A percentile compares a stretch with the other conserved stretches of the same genome.
Conservation (phyloP, 2,888 invertebrate species). For the Himalopsyche anomala region DNA sequence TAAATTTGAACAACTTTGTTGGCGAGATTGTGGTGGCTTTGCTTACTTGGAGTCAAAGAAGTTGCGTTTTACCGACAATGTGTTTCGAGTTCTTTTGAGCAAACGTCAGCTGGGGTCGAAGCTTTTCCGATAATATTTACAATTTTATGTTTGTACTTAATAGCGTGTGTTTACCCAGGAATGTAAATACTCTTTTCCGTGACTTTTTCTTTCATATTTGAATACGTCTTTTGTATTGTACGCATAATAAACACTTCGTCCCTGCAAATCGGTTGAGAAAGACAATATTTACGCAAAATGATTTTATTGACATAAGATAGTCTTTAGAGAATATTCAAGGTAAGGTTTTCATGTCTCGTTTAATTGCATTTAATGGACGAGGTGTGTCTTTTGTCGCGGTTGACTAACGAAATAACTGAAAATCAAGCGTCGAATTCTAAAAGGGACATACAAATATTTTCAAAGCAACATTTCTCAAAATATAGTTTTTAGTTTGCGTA, state of each 20-base stretch:
- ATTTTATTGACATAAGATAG: neutral
- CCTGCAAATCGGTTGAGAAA: neutral
- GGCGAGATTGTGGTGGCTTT: neutral
- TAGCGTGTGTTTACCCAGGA: too few relatives aligned
- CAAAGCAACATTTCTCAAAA: too few relatives aligned
- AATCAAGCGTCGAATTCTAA: too few relatives aligned
- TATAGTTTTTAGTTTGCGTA: too few relatives aligned
- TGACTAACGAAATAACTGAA: neutral
- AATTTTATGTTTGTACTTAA: neutral
- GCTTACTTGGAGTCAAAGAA: too few relatives aligned
- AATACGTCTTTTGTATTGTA: too few relatives aligned
- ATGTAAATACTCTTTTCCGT: too few relatives aligned
- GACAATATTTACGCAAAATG: neutral
- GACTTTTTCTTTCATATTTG: too few relatives aligned
- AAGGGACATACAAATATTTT: too few relatives aligned
- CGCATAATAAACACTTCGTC: too few relatives aligned
- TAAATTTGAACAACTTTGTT: conserved; percentile 4
- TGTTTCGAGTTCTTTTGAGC: too few relatives aligned
- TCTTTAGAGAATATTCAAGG: neutral
- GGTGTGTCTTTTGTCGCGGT: neutral
- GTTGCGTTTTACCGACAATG: too few relatives aligned
- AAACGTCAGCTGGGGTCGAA: neutral
- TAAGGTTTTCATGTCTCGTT: neutral
- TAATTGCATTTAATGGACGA: neutral
- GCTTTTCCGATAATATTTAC: neutral